Base-by-base conservation (phyloP, 1,140 invertebrate species). In the Tigriopus japonicus region DNA sequence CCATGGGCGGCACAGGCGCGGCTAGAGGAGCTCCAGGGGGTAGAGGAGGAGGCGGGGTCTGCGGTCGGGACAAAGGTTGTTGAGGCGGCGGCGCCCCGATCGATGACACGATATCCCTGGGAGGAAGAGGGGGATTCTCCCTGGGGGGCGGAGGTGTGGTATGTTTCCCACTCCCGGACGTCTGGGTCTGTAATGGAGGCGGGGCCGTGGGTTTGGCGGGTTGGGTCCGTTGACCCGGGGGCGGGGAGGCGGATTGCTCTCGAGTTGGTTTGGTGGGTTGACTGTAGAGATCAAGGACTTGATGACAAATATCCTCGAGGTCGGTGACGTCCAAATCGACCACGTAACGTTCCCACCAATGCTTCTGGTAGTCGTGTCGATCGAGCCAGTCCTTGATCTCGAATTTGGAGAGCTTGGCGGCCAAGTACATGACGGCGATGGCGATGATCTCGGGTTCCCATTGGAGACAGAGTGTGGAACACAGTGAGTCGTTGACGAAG, bases 391-490 rank as follows among this genome's bases (percentile, higher is more conserved):
- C 92, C 12, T 81, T 77, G 0, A 96, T 85, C 69, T 92, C 88
- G 76, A 95, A 95, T 71, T 95, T 94, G 68, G 86, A 91, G 23
- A 97, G 74, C 71, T 93, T 93, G n/a, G 88, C 87, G 1, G 93
- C 90, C 49, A 98, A 74, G 72, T 97, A 94, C 81, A 97, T 92
- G 1, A 97, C 73, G 0, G 94, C 91, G n/a, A 96, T 90, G 0
- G 92, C 91, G 64, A 96, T 92, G 49, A 98, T 89, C 74, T 98
- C 94, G 9, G 95, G 92, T 71, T 98, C 94, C 92, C 93, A 98
- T 52, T 98, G 92, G 2, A 99, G 76, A 65, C 87, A 92, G 17
- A 99, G 75, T 6, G 92, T 97, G 13, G 95, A 98, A 69, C 90
- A 96, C 54, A 96, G 77, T 72, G 86, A 92, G 70, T 99, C 96